Percentiles rank a stretch among this genome's conserved stretches.
Evolutionary conservation across 2,888 invertebrate genomes (phyloP).

Genomic region (Amphipoea lucens): DNA sequence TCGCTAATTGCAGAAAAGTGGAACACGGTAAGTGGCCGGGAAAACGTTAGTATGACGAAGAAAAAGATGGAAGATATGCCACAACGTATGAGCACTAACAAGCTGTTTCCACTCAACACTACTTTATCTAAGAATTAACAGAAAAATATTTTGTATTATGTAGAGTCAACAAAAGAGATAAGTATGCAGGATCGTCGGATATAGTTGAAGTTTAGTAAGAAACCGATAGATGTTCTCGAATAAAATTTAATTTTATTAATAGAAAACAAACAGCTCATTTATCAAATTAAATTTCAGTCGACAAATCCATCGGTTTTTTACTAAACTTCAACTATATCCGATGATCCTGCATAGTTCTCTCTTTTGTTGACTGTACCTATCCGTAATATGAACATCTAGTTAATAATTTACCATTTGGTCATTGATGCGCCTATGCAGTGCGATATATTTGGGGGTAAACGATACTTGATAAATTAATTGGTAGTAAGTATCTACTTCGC

Average conservation of each 20-base stretch:
- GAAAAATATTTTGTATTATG: constrained; percentile 18
- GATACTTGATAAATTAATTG: background rate
- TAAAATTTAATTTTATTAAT: too few relatives aligned
- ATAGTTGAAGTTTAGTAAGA: too few relatives aligned
- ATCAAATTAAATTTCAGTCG: too few relatives aligned
- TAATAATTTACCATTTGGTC: background rate
- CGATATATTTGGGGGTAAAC: background rate
- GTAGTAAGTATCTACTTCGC: too few relatives aligned
- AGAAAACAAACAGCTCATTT: too few relatives aligned
- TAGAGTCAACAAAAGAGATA: too few relatives aligned
- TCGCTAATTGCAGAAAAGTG: constrained; percentile 53
- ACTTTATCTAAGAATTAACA: constrained; percentile 33
- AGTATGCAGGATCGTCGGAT: too few relatives aligned
- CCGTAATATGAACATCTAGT: background rate
- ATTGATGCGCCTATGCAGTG: background rate
- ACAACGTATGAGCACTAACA: constrained; percentile 32
- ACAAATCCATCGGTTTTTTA: too few relatives aligned
- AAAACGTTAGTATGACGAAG: constrained; percentile 37
- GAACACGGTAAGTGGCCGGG: constrained; percentile 29
- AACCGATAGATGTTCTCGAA: too few relatives aligned
- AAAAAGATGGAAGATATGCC: constrained; percentile 42
- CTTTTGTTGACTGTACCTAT: background rate
- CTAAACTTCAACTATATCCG: too few relatives aligned
- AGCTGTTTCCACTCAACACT: constrained; percentile 32
- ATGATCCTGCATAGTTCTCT: too few relatives aligned